phyloP scores from a whole-genome alignment of 2,888 invertebrate genomes.

The Phalera bucephala region DNA sequence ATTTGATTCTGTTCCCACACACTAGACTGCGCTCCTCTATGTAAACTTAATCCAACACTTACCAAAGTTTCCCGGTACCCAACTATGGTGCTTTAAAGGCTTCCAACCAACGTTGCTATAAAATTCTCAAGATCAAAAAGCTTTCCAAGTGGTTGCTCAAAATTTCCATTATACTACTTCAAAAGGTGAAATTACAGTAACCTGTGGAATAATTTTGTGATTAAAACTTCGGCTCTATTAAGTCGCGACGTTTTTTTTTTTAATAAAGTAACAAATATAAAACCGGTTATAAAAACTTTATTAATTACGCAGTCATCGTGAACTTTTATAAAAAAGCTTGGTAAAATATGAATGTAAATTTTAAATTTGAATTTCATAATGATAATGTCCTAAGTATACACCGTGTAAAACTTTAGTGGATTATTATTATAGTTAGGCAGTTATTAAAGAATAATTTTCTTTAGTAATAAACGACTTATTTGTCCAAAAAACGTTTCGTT shows the following conservation, averaged over 20 bases:
- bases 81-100: conserved; percentile 43
- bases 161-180: conserved; percentile 70
- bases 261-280: conserved; percentile 18
- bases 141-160: conserved; percentile 67
- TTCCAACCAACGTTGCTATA: conserved; percentile 54
- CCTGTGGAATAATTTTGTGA: conserved; percentile 47
- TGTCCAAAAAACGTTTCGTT: neutral
- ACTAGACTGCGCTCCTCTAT: conserved; percentile 19
- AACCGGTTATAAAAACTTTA: conserved; percentile 30
- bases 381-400: neutral
- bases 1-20: conserved; percentile 3
- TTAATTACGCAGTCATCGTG: conserved; percentile 17
- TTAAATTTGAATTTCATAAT: neutral
- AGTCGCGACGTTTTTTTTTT: conserved; percentile 24
- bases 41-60: conserved; percentile 42
- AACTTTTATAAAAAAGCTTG: neutral
- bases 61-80: conserved; percentile 38
- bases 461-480: neutral
- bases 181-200: conserved; percentile 62
- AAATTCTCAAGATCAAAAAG: conserved; percentile 72
- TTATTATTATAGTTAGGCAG: neutral
- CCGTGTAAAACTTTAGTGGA: neutral
- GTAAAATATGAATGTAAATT: conserved; percentile 1
- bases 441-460: neutral
- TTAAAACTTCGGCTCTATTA: conserved; percentile 36